These are phyloP conservation scores for Zeus faber DNA, from an alignment of 2,113 vertebrate species.

Conservation along the genomic window DNA sequence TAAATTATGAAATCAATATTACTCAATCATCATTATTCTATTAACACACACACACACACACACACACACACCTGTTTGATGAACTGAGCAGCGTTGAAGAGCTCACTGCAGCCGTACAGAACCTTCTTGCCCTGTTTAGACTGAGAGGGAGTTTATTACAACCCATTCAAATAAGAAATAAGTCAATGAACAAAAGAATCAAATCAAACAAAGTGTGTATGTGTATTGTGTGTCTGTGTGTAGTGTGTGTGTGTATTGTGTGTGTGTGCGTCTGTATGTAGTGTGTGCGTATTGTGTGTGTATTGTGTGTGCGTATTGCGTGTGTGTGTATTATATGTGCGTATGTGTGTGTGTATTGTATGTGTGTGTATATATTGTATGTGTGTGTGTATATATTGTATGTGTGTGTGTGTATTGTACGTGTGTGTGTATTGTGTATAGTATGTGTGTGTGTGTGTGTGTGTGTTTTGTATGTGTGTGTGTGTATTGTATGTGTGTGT, in stretches of 20 bases:
- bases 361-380: neutral
- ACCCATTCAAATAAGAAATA: too few species aligned
- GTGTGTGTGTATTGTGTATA: neutral
- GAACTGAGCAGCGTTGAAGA: slow-evolving; percentile 95
- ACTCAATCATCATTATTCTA: too few species aligned
- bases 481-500: neutral
- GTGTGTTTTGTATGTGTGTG: neutral
- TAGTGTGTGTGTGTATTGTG: neutral
- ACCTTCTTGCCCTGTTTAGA: slow-evolving; percentile 90
- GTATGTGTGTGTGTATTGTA: neutral
- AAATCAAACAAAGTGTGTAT: too few species aligned
- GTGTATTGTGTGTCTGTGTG: neutral
- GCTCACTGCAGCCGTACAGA: slow-evolving; percentile 96
- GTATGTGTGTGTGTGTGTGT: neutral
- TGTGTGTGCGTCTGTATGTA: neutral
- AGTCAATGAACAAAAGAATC: too few species aligned
- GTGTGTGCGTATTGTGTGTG: neutral
- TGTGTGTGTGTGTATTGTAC: neutral
- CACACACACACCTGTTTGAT: slow-evolving; percentile 84
- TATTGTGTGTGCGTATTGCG: neutral
- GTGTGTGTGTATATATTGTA: neutral
- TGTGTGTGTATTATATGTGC: neutral
- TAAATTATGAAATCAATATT: neutral
- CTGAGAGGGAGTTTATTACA: too few species aligned
- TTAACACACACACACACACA: slow-evolving; percentile 5